Conservation (phyloP, 2,113 vertebrate species). For the Pipa parva region DNA sequence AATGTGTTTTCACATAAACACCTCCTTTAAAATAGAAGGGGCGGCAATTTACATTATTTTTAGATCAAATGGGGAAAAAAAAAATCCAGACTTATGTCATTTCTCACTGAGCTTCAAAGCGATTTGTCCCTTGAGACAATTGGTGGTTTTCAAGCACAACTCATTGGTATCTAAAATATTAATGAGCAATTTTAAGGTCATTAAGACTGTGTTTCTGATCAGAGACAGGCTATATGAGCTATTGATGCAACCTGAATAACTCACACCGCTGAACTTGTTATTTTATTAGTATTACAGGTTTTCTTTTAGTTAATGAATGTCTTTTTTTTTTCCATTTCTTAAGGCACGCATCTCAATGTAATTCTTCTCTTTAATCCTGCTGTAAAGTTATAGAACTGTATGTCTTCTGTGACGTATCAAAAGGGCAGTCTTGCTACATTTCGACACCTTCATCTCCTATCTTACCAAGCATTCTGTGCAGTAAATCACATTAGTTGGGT, state of each 20-base stretch:
- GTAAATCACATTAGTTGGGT: no score
- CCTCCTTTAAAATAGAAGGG: no score
- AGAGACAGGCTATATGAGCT: not conserved
- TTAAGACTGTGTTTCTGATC: not conserved
- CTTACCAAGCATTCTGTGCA: no score
- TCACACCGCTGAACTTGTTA: not conserved
- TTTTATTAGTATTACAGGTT: slow-evolving; percentile 21
- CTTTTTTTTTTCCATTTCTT: slow-evolving; percentile 59
- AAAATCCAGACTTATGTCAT: not conserved
- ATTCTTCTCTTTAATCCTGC: no score
- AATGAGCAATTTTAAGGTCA: slow-evolving; percentile 27
- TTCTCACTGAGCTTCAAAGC: not conserved
- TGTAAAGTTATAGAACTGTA: no score
- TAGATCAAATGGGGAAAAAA: no score
- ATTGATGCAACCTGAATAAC: not conserved
- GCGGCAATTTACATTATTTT: no score
- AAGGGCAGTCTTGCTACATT: no score
- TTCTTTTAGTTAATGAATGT: no score
- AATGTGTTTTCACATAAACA: no score
- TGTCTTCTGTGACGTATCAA: no score
- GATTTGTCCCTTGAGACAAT: not conserved
- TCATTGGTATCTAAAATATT: slow-evolving; percentile 25
- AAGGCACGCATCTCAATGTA: slow-evolving; percentile 53
- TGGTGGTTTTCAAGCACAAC: slow-evolving; percentile 16
- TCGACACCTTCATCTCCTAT: no score